Evolutionary conservation across 2,888 invertebrate genomes (phyloP).

Genomic region (Ceraclea dissimilis): DNA sequence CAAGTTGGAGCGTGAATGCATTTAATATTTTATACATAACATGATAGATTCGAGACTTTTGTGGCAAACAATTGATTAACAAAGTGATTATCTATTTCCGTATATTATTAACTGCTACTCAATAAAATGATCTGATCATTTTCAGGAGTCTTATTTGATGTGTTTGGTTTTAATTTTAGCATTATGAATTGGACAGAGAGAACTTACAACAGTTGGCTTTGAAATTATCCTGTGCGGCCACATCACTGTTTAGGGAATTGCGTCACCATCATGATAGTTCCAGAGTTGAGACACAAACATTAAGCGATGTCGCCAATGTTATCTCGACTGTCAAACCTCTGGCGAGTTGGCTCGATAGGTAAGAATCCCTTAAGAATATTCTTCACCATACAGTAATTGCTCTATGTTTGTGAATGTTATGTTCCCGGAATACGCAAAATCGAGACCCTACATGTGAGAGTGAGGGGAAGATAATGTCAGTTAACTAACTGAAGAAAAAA

Average conservation of each 20-base stretch:
- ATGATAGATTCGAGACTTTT: too few species aligned
- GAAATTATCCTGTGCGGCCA: slow-evolving; percentile 75
- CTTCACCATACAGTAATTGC: too few species aligned
- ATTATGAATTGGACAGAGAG: slow-evolving; percentile 85
- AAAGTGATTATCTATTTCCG: too few species aligned
- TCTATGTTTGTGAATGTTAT: not conserved
- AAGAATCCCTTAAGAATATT: slow-evolving; percentile 25
- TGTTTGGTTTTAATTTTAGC: too few species aligned
- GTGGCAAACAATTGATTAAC: too few species aligned
- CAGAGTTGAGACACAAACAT: slow-evolving; percentile 67
- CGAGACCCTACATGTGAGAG: not conserved
- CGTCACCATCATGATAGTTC: slow-evolving; percentile 48
- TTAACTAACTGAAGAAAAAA: too few species aligned
- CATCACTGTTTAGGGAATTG: slow-evolving; percentile 66
- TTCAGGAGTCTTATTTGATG: too few species aligned
- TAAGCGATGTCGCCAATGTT: slow-evolving; percentile 80
- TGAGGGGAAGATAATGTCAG: not conserved
- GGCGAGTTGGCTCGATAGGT: slow-evolving; percentile 87
- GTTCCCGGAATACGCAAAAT: not conserved
- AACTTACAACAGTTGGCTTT: slow-evolving; percentile 85
- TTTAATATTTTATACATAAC: too few species aligned
- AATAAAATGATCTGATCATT: too few species aligned
- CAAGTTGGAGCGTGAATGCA: too few species aligned
- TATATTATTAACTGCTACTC: too few species aligned
- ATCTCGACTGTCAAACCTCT: slow-evolving; percentile 80